Conservation (phyloP, 2,113 vertebrate species). For the Rafetus swinhoei region DNA sequence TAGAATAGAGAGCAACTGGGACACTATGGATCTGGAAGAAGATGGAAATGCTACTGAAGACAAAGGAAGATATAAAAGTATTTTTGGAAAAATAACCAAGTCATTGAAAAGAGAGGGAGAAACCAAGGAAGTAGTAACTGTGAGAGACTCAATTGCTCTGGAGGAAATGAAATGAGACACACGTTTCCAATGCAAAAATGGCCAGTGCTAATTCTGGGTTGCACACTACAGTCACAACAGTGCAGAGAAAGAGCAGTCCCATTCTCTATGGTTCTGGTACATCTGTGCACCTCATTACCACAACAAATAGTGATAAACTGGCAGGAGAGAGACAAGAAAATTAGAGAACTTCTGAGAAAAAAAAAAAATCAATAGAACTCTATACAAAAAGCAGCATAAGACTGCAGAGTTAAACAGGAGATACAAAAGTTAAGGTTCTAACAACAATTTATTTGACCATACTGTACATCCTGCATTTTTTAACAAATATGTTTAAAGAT, state of each 20-base stretch:
- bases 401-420: neutral
- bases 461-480: neutral
- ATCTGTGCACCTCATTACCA: neutral
- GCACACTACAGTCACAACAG: neutral
- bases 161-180: neutral
- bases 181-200: neutral
- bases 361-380: neutral
- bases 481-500: neutral
- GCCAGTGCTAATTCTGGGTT: neutral
- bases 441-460: neutral
- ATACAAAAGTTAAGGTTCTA: neutral
- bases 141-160: neutral
- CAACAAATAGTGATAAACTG: neutral
- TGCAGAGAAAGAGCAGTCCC: neutral
- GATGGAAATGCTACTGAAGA: neutral
- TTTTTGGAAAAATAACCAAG: neutral
- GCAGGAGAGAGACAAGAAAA: neutral
- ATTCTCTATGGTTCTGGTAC: neutral
- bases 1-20: neutral
- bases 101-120: neutral
- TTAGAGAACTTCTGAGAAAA: neutral
- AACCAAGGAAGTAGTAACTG: neutral
- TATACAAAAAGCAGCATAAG: neutral
- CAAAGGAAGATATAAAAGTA: neutral
- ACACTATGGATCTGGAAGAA: neutral